phyloP scores from a whole-genome alignment of 2,113 vertebrate genomes.

The Synchiropus splendidus region DNA sequence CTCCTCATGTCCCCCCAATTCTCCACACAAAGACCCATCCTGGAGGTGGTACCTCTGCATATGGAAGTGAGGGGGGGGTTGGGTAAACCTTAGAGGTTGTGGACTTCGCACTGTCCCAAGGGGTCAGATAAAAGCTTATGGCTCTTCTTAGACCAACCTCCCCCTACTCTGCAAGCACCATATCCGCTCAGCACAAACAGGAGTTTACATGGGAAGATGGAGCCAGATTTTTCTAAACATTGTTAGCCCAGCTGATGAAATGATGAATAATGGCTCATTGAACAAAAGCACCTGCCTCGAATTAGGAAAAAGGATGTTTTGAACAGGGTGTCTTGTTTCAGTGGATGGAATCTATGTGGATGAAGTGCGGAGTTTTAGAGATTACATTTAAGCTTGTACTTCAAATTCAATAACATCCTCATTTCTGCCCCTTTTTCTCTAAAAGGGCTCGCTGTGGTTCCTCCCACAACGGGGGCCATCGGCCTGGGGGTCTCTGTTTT shows the following conservation, averaged over 20 bases:
- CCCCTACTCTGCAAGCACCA: slow-evolving; percentile 3
- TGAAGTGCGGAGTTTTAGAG: no score
- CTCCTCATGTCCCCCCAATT: slow-evolving; percentile 27
- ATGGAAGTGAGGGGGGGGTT: slow-evolving; percentile 55
- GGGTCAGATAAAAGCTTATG: slow-evolving; percentile 57
- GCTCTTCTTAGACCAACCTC: slow-evolving; percentile 20
- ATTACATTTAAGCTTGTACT: slow-evolving; percentile 13
- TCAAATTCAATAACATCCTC: slow-evolving; percentile 28
- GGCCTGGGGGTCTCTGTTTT: slow-evolving; percentile 53
- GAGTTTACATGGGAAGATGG: background rate
- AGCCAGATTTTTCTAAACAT: no score
- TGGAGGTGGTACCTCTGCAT: slow-evolving; percentile 43
- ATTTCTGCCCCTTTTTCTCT: slow-evolving; percentile 25
- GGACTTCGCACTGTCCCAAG: slow-evolving; percentile 50
- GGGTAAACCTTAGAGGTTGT: slow-evolving; percentile 39
- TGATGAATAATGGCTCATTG: no score
- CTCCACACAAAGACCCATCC: slow-evolving; percentile 47
- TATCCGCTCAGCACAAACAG: slow-evolving; percentile 18
- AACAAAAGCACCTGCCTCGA: no score
- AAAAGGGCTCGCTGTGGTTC: slow-evolving; percentile 46
- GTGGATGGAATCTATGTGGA: no score
- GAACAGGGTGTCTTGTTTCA: no score
- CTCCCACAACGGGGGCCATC: slow-evolving; percentile 53
- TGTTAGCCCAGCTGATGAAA: no score
- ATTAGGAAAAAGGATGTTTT: no score